phyloP scores from a whole-genome alignment of 1,140 invertebrate species.

The Paramacrobiotus metropolitanus region DNA sequence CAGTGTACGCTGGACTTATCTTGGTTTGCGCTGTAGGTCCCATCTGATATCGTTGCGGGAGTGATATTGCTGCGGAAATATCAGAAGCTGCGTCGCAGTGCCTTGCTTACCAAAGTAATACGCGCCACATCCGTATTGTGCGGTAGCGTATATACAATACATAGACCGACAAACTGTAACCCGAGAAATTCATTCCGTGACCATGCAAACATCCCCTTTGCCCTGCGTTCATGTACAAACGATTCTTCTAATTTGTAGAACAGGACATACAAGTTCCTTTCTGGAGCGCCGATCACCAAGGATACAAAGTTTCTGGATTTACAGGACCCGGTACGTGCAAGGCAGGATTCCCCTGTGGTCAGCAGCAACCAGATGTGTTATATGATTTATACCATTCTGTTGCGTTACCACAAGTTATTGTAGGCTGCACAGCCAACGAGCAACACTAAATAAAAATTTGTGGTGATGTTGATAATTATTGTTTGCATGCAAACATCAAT shows the following conservation, averaged over 20 bases:
- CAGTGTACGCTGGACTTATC: no score
- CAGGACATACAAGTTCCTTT: slow-evolving; percentile 65
- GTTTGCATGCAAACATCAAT: no score
- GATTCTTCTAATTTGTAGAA: slow-evolving; percentile 29
- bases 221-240: no score
- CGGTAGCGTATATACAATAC: slow-evolving; percentile 4
- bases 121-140: slow-evolving; percentile 2
- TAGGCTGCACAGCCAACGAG: no score
- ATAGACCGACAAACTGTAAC: no score
- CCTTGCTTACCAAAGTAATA: slow-evolving; percentile 45
- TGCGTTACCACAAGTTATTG: no score
- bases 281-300: slow-evolving; percentile 58
- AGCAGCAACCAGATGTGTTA: neutral
- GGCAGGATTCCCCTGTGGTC: neutral
- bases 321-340: slow-evolving; percentile 32
- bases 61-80: slow-evolving; percentile 52
- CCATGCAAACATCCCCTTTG: no score
- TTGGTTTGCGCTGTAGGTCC: slow-evolving; percentile 23
- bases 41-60: slow-evolving; percentile 65
- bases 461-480: no score
- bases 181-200: no score
- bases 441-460: no score
- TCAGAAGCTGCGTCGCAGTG: slow-evolving; percentile 51
- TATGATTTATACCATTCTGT: slow-evolving; percentile 3
- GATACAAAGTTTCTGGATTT: slow-evolving; percentile 57